These are phyloP conservation scores for Phymorhynchus buccinoides DNA, from an alignment of 1,140 invertebrate species.

Conservation along the genomic window DNA sequence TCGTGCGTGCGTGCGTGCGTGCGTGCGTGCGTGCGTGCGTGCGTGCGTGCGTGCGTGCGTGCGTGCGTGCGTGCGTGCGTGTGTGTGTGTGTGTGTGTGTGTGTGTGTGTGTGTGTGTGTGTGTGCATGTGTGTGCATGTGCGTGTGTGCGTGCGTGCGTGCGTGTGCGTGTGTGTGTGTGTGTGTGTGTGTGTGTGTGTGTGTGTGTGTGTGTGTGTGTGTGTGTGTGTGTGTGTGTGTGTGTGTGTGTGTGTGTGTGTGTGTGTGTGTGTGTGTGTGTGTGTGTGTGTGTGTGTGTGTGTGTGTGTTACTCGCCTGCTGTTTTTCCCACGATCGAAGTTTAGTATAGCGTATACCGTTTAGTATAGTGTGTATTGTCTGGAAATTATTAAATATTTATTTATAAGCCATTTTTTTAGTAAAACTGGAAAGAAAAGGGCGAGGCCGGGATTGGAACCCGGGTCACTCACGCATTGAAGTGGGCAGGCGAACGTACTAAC, in stretches of 20 bases:
- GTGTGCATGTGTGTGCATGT: background rate
- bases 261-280: background rate
- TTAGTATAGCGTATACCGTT: background rate
- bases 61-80: background rate
- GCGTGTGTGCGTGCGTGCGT: background rate
- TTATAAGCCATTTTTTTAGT: too few species aligned
- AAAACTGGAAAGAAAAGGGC: too few species aligned
- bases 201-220: background rate
- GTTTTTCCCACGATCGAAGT: background rate
- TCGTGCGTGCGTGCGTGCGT: background rate
- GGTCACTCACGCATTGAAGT: too few species aligned
- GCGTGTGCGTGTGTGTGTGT: background rate
- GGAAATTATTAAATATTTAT: background rate
- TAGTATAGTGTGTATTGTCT: background rate
- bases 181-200: background rate
- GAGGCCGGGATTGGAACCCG: too few species aligned
- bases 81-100: background rate
- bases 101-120: conserved; percentile 5
- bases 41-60: background rate
- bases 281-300: background rate
- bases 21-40: background rate
- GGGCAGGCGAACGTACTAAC: too few species aligned
- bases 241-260: background rate
- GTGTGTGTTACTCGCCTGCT: background rate
- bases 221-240: background rate